phyloP scores from a whole-genome alignment of 2,888 invertebrate genomes.

The Patella depressa region DNA sequence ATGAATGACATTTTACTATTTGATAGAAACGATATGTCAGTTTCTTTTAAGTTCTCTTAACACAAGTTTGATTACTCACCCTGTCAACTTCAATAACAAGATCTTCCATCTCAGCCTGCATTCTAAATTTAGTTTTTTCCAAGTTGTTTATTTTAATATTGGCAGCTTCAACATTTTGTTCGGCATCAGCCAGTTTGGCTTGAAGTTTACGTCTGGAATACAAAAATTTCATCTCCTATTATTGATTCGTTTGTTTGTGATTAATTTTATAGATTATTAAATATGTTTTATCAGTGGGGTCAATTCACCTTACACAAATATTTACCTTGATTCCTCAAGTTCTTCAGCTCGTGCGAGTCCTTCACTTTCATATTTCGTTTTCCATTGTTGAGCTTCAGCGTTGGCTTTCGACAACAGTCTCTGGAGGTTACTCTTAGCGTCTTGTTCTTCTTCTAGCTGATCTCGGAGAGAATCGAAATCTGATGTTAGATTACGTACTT shows the following conservation, averaged over 20 bases:
- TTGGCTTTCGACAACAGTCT: constrained; percentile 98
- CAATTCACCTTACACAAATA: neutral
- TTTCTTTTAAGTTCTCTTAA: too few species aligned
- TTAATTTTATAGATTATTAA: too few species aligned
- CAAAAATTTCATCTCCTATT: neutral
- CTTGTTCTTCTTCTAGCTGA: constrained; percentile 98
- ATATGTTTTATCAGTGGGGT: too few species aligned
- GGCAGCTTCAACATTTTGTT: constrained; percentile 89
- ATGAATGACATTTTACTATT: too few species aligned
- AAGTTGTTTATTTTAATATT: constrained; percentile 79
- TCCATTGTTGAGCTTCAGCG: constrained; percentile 96
- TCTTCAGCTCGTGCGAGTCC: constrained; percentile 74
- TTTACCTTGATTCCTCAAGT: constrained; percentile 69
- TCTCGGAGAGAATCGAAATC: constrained; percentile 98
- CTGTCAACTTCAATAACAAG: constrained; percentile 7
- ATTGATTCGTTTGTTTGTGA: too few species aligned
- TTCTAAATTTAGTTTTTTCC: constrained; percentile 97
- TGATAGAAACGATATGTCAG: too few species aligned
- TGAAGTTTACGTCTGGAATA: constrained; percentile 78
- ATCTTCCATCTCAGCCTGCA: constrained; percentile 84
- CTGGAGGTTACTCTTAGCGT: constrained; percentile 97
- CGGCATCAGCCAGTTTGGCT: constrained; percentile 94
- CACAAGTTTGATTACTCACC: neutral
- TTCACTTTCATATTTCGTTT: constrained; percentile 96
- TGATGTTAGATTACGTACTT: constrained; percentile 98